A percentile compares a stretch with the other conserved stretches of the same genome.
These are phyloP conservation scores for Murina feae DNA, from an alignment of 2,113 vertebrate genomes.

Conservation along the genomic window DNA sequence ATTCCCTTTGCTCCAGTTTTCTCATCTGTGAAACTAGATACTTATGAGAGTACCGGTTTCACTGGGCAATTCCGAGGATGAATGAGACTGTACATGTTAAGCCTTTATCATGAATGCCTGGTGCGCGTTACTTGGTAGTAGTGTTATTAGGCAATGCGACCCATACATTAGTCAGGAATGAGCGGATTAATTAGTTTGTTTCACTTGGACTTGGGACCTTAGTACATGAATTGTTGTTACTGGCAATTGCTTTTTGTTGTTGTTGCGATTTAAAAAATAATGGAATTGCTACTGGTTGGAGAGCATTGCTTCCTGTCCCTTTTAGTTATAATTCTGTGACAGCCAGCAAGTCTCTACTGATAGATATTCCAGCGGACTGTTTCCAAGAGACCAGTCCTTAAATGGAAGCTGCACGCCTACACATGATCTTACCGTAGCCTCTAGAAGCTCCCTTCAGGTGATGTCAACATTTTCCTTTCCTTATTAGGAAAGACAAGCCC, in stretches of 20 bases:
- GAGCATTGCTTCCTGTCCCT: not conserved
- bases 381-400: not conserved
- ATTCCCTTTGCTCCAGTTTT: not conserved
- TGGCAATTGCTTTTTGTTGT: not conserved
- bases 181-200: slow-evolving; percentile 6
- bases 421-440: not conserved
- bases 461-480: slow-evolving; percentile 44
- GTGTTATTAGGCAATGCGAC: not conserved
- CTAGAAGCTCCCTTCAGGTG: slow-evolving; percentile 37
- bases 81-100: not conserved
- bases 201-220: not conserved
- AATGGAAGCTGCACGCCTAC: not conserved
- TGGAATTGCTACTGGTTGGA: not conserved
- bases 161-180: not conserved
- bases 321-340: not conserved
- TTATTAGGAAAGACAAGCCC: not conserved
- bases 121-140: not conserved
- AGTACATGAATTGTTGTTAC: not conserved
- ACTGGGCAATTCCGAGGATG: not conserved
- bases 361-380: not conserved
- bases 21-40: not conserved
- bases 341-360: not conserved
- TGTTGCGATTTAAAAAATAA: slow-evolving; percentile 19
- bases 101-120: not conserved
- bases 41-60: not conserved